These are phyloP conservation scores for Neocrepidodera transversa DNA, from an alignment of 2,888 invertebrate genomes.

Conservation along the genomic window DNA sequence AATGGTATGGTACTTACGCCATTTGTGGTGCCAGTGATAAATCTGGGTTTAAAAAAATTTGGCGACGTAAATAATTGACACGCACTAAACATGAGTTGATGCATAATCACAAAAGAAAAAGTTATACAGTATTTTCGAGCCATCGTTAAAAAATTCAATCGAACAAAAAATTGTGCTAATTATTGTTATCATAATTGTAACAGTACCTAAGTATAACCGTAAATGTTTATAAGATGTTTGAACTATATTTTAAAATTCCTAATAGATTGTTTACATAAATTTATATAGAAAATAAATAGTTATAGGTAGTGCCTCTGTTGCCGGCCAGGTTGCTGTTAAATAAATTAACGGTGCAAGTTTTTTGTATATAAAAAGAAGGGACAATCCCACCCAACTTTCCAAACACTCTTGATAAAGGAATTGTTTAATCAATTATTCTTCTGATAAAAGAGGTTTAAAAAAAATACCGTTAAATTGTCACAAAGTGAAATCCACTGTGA, in stretches of 20 bases:
- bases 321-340: too few relatives aligned
- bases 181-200: background rate
- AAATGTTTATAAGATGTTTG: background rate
- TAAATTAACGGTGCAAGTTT: too few relatives aligned
- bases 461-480: too few relatives aligned
- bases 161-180: background rate
- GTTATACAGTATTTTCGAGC: background rate
- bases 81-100: background rate
- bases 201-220: background rate
- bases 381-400: too few relatives aligned
- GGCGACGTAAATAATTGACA: constrained; percentile 5
- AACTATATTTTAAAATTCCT: background rate
- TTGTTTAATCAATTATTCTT: too few relatives aligned
- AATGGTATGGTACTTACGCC: too few relatives aligned
- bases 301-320: too few relatives aligned
- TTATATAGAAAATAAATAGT: background rate
- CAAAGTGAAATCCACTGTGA: too few relatives aligned
- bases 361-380: too few relatives aligned
- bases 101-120: background rate
- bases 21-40: constrained; percentile 15
- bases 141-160: background rate
- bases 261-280: background rate
- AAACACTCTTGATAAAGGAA: too few relatives aligned
- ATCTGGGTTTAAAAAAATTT: constrained; percentile 24
- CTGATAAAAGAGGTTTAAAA: too few relatives aligned